These are phyloP conservation scores for Donacobius atricapilla DNA, from an alignment of 2,113 vertebrate genomes.

Conservation along the genomic window DNA sequence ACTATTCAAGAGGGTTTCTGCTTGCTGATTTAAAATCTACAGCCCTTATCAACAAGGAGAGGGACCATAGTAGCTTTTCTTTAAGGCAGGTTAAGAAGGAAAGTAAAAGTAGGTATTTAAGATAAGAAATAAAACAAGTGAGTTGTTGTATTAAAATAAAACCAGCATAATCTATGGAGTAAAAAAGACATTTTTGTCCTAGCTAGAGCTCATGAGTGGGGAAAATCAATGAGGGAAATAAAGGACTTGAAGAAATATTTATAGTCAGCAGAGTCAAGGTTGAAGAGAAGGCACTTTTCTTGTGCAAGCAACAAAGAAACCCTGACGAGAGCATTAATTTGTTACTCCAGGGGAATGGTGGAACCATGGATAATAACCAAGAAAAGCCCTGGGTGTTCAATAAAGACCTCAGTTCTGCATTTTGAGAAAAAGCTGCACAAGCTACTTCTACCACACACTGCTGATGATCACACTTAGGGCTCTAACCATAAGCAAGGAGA, in stretches of 20 bases:
- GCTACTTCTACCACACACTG: conserved; percentile 57
- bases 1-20: conserved; percentile 34
- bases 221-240: conserved; percentile 15
- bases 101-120: conserved; percentile 31
- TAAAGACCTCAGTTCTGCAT: conserved; percentile 15
- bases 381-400: conserved; percentile 8
- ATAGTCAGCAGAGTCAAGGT: conserved; percentile 40
- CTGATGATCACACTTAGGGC: conserved; percentile 43
- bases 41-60: conserved; percentile 9
- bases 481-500: conserved; percentile 63
- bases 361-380: conserved; percentile 36
- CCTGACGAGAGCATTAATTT: conserved; percentile 43
- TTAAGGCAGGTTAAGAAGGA: neutral
- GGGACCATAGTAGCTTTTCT: neutral
- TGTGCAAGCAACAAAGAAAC: conserved; percentile 15
- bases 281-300: neutral
- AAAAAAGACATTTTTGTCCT: neutral
- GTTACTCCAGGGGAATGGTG: neutral
- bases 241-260: conserved; percentile 29
- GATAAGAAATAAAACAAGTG: conserved; percentile 24
- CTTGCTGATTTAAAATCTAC: conserved; percentile 32
- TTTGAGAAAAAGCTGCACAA: conserved; percentile 57
- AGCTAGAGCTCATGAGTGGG: neutral
- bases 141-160: neutral
- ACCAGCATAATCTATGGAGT: neutral